Percentiles rank a stretch among this genome's conserved stretches.
Evolutionary conservation across 2,888 invertebrate genomes (phyloP).

Genomic region (Dicyrtoma fusca): DNA sequence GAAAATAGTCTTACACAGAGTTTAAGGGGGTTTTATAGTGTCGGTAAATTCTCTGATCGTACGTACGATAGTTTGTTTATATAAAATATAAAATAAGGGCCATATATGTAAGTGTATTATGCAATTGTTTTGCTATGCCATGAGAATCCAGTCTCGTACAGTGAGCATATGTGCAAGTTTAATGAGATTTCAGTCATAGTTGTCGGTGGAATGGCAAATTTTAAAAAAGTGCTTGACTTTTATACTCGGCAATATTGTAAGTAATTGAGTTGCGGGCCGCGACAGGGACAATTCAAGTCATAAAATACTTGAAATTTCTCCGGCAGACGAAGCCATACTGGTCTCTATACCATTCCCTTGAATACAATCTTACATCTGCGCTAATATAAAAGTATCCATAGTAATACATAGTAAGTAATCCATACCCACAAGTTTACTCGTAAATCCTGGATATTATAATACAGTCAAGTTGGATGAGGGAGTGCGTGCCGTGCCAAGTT

Average conservation of each 20-base stretch:
- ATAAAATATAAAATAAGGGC: no score
- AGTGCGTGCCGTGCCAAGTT: neutral
- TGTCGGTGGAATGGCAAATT: slow-evolving; percentile 9
- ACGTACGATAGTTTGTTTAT: no score
- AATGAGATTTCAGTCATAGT: neutral
- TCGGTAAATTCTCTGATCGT: no score
- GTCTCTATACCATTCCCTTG: no score
- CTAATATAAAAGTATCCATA: no score
- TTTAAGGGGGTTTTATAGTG: neutral
- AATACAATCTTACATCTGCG: slow-evolving; percentile 1
- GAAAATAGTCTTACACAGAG: neutral
- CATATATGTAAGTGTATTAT: no score
- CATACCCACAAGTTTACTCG: slow-evolving; percentile 12
- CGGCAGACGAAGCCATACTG: slow-evolving; percentile 5
- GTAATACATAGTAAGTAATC: no score
- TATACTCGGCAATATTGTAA: slow-evolving; percentile 5
- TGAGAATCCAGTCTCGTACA: no score
- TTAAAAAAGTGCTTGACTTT: slow-evolving; percentile 25
- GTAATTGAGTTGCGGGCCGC: slow-evolving; percentile 5
- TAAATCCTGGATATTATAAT: slow-evolving; percentile 5
- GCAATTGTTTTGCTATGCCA: no score
- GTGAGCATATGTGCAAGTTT: no score
- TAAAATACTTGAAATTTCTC: slow-evolving; percentile 27
- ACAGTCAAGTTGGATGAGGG: no score
- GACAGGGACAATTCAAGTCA: slow-evolving; percentile 19